Evolutionary conservation across 2,888 invertebrate species (phyloP).

Genomic region (Caradrina kadenii): DNA sequence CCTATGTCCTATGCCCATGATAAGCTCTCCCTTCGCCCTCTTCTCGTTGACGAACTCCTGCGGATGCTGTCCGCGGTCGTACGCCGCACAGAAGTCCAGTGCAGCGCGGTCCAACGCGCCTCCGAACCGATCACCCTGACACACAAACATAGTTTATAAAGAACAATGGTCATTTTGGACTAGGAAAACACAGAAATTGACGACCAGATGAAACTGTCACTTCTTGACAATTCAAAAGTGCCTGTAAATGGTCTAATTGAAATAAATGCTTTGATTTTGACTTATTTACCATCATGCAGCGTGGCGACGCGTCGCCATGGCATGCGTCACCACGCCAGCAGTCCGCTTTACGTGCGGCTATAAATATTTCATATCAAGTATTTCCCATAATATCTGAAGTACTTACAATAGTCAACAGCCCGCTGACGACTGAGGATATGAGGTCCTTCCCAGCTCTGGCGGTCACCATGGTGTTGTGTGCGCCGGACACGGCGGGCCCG

Average conservation of each 20-base stretch:
- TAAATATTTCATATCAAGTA: no score
- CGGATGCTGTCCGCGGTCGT: conserved; percentile 98
- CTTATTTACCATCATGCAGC: no score
- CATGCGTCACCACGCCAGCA: no score
- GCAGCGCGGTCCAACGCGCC: conserved; percentile 99
- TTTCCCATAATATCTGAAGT: no score
- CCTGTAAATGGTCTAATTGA: no score
- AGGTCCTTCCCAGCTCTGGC: conserved; percentile 99
- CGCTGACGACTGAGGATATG: conserved; percentile 98
- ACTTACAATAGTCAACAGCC: conserved; percentile 98
- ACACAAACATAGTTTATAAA: neutral
- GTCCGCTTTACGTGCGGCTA: no score
- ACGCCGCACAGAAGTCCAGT: conserved; percentile 98
- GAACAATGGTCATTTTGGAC: no score
- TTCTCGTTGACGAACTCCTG: conserved; percentile 99
- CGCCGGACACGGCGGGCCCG: conserved; percentile 99
- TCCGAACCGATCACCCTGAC: conserved; percentile 98
- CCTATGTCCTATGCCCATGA: conserved; percentile 99
- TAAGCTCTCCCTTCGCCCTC: conserved; percentile 98
- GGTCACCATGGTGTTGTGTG: conserved; percentile 99
- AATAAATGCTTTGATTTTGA: no score
- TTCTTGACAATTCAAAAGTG: no score
- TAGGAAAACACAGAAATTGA: no score
- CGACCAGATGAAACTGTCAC: no score
- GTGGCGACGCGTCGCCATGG: no score